Conservation (phyloP, 2,797 vertebrate species). For the Rhabdomys pumilio region DNA sequence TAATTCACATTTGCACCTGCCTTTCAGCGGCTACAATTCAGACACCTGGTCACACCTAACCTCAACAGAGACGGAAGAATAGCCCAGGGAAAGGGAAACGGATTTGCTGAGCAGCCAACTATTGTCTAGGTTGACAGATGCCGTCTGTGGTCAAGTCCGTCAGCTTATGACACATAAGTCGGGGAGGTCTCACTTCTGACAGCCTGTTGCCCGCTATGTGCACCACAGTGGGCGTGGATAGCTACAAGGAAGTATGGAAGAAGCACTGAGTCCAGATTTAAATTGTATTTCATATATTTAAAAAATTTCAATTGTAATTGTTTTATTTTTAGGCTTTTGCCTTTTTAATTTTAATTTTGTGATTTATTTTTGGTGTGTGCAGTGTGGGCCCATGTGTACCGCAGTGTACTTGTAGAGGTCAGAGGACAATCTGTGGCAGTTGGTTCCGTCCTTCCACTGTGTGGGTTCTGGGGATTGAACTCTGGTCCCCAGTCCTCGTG, state of each 20-base stretch:
- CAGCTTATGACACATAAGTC: neutral
- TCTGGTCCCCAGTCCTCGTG: neutral
- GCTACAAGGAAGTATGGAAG: conserved; percentile 12
- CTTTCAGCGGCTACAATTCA: neutral
- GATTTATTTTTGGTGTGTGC: neutral
- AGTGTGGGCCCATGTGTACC: neutral
- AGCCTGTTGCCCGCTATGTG: neutral
- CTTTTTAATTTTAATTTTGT: neutral
- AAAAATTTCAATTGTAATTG: neutral
- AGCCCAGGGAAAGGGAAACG: neutral
- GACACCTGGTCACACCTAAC: neutral
- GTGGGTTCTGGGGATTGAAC: neutral
- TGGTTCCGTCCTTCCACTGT: neutral
- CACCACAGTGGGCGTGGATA: neutral
- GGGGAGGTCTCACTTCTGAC: neutral
- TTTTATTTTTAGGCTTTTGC: conserved; percentile 31
- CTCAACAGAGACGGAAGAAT: neutral
- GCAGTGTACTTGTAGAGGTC: neutral
- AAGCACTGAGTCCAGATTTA: neutral
- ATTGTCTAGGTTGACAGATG: neutral
- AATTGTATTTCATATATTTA: conserved; percentile 1
- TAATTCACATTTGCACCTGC: neutral
- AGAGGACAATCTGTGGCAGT: neutral
- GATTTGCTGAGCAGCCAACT: neutral
- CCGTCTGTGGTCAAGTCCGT: neutral